These are phyloP conservation scores for Clarias macrocephalus DNA, from an alignment of 2,113 vertebrate genomes.

Conservation along the genomic window DNA sequence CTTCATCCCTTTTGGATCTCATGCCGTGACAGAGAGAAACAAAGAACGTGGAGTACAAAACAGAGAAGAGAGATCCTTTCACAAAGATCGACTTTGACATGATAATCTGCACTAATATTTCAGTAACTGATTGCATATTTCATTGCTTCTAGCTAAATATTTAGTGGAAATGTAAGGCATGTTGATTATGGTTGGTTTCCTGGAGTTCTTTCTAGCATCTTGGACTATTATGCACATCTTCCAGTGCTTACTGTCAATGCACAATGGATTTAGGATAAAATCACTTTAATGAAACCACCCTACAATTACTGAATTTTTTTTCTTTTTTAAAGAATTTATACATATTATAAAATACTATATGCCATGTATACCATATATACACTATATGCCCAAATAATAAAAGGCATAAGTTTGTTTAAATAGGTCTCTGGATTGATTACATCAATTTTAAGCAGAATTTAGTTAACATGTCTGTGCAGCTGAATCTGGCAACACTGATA, in stretches of 20 bases:
- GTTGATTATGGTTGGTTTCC: neutral
- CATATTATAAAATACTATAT: neutral
- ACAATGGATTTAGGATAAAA: neutral
- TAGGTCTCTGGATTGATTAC: neutral
- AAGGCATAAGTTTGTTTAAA: neutral
- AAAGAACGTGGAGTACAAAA: neutral
- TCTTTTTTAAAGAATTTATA: too few species aligned
- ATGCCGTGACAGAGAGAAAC: neutral
- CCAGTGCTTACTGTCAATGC: neutral
- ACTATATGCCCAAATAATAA: neutral
- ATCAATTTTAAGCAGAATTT: neutral
- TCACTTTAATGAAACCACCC: neutral
- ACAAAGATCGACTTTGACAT: neutral
- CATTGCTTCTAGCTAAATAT: neutral
- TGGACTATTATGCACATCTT: neutral
- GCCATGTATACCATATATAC: neutral
- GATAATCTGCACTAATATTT: constrained; percentile 4
- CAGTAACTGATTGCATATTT: neutral
- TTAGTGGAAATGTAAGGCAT: neutral
- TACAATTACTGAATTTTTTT: too few species aligned
- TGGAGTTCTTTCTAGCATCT: neutral
- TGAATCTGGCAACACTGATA: neutral
- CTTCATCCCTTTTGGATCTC: neutral
- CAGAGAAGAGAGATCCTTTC: neutral
- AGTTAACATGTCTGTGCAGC: neutral